Percentiles rank a stretch among this genome's conserved stretches.
Conservation (phyloP, 2,888 invertebrate genomes). For the Melitaea athalia region DNA sequence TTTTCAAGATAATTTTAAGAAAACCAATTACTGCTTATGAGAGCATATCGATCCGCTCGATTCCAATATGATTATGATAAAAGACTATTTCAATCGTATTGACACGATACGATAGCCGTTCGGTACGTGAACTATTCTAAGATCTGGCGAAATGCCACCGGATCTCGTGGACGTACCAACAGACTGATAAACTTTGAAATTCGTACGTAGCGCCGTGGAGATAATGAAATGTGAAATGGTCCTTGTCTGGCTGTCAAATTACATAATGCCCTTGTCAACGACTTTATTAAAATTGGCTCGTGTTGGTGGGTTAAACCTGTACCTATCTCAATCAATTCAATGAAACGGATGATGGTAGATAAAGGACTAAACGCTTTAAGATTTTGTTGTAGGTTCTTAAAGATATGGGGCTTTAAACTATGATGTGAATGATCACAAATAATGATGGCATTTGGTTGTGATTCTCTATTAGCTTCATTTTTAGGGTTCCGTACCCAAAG, state of each 20-base stretch:
- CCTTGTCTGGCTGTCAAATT: conserved; percentile 3
- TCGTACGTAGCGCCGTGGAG: neutral
- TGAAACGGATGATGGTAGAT: no score
- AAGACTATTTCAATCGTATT: conserved; percentile 17
- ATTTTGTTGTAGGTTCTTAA: no score
- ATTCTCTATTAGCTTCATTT: no score
- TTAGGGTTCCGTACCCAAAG: no score
- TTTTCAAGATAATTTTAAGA: neutral
- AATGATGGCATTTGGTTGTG: no score
- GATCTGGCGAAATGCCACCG: conserved; percentile 31
- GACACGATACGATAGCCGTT: conserved; percentile 14
- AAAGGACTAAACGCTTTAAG: no score
- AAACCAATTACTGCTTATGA: conserved; percentile 14
- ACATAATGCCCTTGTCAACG: conserved; percentile 2
- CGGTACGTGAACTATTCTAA: conserved; percentile 35
- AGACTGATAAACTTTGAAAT: neutral
- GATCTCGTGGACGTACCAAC: conserved; percentile 7
- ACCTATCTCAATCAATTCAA: no score
- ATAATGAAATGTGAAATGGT: conserved; percentile 10
- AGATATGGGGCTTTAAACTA: no score
- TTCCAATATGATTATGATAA: conserved; percentile 12
- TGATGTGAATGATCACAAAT: no score
- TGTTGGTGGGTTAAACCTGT: no score
- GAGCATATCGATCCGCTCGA: conserved; percentile 14
- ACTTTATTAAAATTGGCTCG: neutral